phyloP scores from a whole-genome alignment of 2,888 invertebrate genomes.

The Neria commutata region DNA sequence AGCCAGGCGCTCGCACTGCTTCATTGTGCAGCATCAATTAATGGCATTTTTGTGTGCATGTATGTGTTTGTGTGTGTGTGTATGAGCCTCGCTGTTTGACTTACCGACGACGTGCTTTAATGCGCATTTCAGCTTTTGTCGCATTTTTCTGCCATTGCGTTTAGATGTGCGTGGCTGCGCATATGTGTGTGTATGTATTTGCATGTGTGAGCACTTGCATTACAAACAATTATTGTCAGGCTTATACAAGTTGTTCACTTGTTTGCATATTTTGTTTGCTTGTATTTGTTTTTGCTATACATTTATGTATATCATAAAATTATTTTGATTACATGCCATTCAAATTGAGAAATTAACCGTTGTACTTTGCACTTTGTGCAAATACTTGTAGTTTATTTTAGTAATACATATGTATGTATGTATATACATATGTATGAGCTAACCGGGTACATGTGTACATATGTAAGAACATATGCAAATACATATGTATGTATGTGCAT shows the following conservation, averaged over 20 bases:
- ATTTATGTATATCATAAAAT: too few species aligned
- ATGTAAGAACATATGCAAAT: constrained; percentile 6
- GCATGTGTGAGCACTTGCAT: constrained; percentile 19
- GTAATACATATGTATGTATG: constrained; percentile 7
- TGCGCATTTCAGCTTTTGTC: too few species aligned
- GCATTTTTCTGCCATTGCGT: too few species aligned
- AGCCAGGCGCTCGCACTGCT: background rate
- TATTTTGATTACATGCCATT: background rate
- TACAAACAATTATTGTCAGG: constrained; percentile 20
- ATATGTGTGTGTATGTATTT: constrained; percentile 12
- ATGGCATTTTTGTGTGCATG: background rate
- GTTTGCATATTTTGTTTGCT: constrained; percentile 13
- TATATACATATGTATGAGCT: background rate
- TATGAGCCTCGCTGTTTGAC: too few species aligned
- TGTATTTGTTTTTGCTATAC: too few species aligned
- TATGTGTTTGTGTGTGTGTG: constrained; percentile 16
- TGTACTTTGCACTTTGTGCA: background rate
- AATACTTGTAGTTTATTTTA: background rate
- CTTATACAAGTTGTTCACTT: constrained; percentile 23
- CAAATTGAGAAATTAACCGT: background rate
- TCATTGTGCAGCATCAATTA: constrained; percentile 3
- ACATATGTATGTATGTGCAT: constrained; percentile 4
- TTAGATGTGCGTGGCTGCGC: too few species aligned
- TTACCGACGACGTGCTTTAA: too few species aligned
- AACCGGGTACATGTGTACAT: constrained; percentile 12